Base-by-base conservation (phyloP, 2,888 invertebrate genomes). In the Buathra laborator region DNA sequence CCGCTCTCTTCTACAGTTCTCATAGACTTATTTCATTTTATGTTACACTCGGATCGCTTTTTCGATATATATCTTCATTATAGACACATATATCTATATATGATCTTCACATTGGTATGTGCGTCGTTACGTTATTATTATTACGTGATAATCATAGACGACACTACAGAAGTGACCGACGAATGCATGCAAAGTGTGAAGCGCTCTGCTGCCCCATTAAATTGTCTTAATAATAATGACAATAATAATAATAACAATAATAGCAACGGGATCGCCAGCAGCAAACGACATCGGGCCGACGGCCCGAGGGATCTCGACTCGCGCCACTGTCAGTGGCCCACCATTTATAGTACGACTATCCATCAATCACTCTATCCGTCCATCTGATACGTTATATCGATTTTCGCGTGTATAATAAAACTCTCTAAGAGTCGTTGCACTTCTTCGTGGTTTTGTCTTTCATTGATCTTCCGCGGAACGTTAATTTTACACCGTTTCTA, bases 151-250 rank as follows among this genome's bases (percentile, higher is more conserved):
- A 53, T 64, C 46, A 12, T 44, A 9, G 10, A 32, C 7, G 37
- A 32, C 32, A 24, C 53, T 48, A 56, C 32, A 46, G 12, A 59
- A 24, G 12, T 72, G 67, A 59, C 19, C 19, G 67, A 62, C 72
- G 46, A 66, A 62, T 64, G 32, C 51, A 72, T 9, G n/a, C 37
- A 46, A 62, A 48, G 16, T 56, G 14, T 66, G 32, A n/a, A 66
- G 16, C 19, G 16, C 16, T 19, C 46, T 37, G 48, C 19, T 32
- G 12, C 51, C n/a, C 32, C 6, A n/a, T 71, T 82, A 48, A 71
- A 71, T 66, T 37, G 53, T 77, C n/a, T 77, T 82, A 67, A 56
- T 53, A 76, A 76, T 29, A 67, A 56, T 76, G 32, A 67, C 0
- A 2, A 37, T 2, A 37, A 37, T 37, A 37, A 37, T 37, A 37